These are phyloP conservation scores for Cetoscarus ocellatus DNA, from an alignment of 2,797 vertebrate genomes.

Conservation along the genomic window DNA sequence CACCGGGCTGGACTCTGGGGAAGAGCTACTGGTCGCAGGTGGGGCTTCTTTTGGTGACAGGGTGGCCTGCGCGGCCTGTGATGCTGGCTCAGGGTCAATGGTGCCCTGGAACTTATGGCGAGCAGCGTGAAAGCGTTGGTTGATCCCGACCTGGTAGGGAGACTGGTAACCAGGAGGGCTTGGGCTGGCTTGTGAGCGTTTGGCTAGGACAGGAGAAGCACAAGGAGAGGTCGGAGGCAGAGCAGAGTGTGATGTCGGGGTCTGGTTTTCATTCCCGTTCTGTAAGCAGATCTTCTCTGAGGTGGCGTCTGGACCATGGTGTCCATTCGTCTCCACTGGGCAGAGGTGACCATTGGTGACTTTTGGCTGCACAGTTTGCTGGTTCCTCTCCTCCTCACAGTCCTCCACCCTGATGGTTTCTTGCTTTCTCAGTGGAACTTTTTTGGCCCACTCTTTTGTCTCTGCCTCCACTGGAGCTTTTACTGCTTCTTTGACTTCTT, in stretches of 20 bases:
- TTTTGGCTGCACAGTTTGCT: slow-evolving; percentile 28
- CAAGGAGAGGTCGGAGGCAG: slow-evolving; percentile 87
- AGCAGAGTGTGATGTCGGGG: slow-evolving; percentile 74
- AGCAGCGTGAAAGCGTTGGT: slow-evolving; percentile 96
- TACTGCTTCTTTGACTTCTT: neutral
- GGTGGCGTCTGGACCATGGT: slow-evolving; percentile 45
- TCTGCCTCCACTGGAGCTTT: slow-evolving; percentile 27
- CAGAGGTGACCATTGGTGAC: slow-evolving; percentile 59
- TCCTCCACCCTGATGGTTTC: slow-evolving; percentile 73
- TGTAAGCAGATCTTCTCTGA: slow-evolving; percentile 46
- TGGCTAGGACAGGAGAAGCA: slow-evolving; percentile 87
- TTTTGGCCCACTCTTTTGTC: slow-evolving; percentile 52
- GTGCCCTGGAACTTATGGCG: slow-evolving; percentile 95
- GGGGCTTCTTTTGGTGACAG: slow-evolving; percentile 60
- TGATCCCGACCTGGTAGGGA: slow-evolving; percentile 95
- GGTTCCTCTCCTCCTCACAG: slow-evolving; percentile 50
- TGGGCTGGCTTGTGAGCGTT: slow-evolving; percentile 79
- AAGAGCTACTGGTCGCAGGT: slow-evolving; percentile 64
- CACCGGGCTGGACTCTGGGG: slow-evolving; percentile 85
- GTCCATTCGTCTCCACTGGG: slow-evolving; percentile 53
- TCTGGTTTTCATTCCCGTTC: slow-evolving; percentile 63
- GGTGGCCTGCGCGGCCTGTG: slow-evolving; percentile 79
- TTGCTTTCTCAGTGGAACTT: slow-evolving; percentile 33
- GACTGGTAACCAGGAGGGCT: slow-evolving; percentile 88
- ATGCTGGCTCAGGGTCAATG: slow-evolving; percentile 88